Conservation (phyloP, 2,888 invertebrate species). For the Harpagoxenus sublaevis region DNA sequence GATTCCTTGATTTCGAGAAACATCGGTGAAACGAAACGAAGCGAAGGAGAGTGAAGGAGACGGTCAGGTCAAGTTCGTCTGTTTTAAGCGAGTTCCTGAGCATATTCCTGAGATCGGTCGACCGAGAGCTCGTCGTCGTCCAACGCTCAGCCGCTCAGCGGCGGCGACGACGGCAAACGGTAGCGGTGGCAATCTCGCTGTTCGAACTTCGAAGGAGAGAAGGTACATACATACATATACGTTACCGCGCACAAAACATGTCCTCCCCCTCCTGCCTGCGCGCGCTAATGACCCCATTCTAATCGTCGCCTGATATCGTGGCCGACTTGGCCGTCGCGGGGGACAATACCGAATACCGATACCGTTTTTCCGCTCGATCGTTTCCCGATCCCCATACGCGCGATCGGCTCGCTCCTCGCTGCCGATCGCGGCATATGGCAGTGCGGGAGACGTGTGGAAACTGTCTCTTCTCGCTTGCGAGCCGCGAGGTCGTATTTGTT, state of each 20-base stretch:
- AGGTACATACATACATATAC: neutral
- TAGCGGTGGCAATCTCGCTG: neutral
- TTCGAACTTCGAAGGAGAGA: neutral
- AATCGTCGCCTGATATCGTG: neutral
- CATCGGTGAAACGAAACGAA: no score
- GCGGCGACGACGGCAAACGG: neutral
- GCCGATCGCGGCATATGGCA: constrained; percentile 18
- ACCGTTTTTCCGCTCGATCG: neutral
- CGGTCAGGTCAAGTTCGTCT: neutral
- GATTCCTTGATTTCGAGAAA: no score
- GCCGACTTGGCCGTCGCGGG: neutral
- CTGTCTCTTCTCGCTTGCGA: neutral
- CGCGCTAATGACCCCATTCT: constrained; percentile 37
- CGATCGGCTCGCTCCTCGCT: neutral
- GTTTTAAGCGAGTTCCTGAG: no score
- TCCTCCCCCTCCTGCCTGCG: neutral
- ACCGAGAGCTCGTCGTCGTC: neutral
- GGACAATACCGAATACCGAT: neutral
- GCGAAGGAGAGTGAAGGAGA: no score
- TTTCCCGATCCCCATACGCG: no score
- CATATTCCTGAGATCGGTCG: neutral
- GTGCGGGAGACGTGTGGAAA: no score
- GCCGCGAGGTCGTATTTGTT: neutral
- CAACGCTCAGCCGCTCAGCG: neutral
- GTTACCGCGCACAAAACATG: neutral